A percentile compares a stretch with the other conserved stretches of the same genome.
Conservation (phyloP, 2,888 invertebrate genomes). For the Lottia scabra region DNA sequence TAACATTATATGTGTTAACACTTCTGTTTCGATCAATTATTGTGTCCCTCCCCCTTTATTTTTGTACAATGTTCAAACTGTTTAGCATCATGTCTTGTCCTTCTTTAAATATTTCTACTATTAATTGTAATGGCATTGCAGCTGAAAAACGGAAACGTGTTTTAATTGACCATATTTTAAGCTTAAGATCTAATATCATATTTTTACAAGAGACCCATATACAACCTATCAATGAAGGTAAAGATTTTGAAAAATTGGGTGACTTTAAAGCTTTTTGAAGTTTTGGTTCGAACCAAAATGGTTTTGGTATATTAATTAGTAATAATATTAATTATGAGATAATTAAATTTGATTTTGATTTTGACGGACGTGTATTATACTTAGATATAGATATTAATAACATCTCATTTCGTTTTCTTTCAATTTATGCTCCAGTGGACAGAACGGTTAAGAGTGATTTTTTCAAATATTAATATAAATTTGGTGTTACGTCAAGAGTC, state of each 20-base stretch:
- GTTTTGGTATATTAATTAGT: constrained; percentile 2
- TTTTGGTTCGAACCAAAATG: background rate
- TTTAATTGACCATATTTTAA: background rate
- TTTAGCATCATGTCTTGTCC: background rate
- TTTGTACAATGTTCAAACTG: too few species aligned
- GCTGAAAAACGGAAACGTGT: background rate
- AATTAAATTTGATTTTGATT: constrained; percentile 5
- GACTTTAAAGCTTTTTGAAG: constrained; percentile 6
- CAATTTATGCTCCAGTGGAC: background rate
- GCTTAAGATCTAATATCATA: background rate
- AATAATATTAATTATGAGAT: background rate
- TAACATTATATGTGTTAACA: too few species aligned
- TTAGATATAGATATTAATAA: constrained; percentile 5
- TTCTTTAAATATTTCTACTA: background rate
- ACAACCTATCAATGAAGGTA: background rate
- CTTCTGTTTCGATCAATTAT: too few species aligned
- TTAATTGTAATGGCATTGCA: background rate
- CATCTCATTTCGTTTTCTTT: background rate
- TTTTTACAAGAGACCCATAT: constrained; percentile 17
- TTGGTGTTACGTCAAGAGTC: too few species aligned
- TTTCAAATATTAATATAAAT: too few species aligned
- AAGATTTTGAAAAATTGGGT: background rate
- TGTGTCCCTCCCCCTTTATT: too few species aligned
- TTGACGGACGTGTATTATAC: background rate
- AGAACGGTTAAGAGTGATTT: too few species aligned